Evolutionary conservation across 2,113 vertebrate species (phyloP).

Genomic region (Balaeniceps rex): DNA sequence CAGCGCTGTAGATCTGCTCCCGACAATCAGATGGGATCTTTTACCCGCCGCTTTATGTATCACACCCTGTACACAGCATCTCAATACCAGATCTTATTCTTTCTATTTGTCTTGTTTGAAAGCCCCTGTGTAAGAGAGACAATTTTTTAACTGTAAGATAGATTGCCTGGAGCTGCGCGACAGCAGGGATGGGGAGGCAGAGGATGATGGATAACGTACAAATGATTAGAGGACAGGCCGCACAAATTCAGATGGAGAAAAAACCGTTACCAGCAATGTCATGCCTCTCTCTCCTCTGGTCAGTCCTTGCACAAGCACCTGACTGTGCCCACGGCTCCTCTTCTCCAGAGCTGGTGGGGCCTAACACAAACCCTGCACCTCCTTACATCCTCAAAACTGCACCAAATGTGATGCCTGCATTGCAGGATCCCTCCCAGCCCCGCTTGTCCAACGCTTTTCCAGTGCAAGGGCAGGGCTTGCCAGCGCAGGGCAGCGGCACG

Average conservation of each 20-base stretch:
- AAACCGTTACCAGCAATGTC: not conserved
- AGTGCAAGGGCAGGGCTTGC: rapidly evolving
- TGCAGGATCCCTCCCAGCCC: not conserved
- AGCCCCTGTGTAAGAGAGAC: slow-evolving; percentile 63
- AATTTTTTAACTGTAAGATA: slow-evolving; percentile 63
- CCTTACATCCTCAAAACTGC: rapidly evolving
- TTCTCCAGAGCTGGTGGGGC: not conserved
- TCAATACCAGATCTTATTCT: slow-evolving; percentile 38
- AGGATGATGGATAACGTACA: slow-evolving; percentile 31
- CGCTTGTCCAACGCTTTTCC: rapidly evolving
- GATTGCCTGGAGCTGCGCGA: slow-evolving; percentile 58
- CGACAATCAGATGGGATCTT: slow-evolving; percentile 7
- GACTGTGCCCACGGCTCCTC: not conserved
- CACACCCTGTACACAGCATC: slow-evolving; percentile 16
- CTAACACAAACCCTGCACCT: not conserved
- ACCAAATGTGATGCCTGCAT: rapidly evolving
- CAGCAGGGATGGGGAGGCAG: slow-evolving; percentile 35
- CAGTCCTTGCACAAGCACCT: not conserved
- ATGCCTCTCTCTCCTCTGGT: not conserved
- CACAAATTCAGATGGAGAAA: slow-evolving; percentile 34
- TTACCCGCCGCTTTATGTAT: not conserved
- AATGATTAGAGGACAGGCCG: slow-evolving; percentile 56
- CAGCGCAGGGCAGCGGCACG: rapidly evolving
- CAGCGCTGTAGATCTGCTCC: not conserved
- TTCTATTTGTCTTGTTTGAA: slow-evolving; percentile 67